Base-by-base conservation (phyloP, 1,140 invertebrate genomes). In the Campodea augens region DNA sequence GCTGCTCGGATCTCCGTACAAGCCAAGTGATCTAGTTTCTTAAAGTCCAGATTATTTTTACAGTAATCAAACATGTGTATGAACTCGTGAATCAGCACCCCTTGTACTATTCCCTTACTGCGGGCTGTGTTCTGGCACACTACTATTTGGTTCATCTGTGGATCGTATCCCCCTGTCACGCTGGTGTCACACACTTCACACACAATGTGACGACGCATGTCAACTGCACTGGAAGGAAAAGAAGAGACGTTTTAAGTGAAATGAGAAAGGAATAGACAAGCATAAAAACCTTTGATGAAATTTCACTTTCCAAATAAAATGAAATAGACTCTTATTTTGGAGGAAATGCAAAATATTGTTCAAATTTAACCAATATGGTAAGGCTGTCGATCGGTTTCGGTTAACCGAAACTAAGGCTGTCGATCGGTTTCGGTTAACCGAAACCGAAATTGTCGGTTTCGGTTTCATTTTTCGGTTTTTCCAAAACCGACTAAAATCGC, bases 61-160 rank as follows among this genome's bases (percentile, higher is more conserved):
- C 91, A 97, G 55, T 78, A 84, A 60, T 97, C 92, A 62, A 92
- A 96, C 84, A 95, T 93, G 61, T 97, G 92, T 36, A 95, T 78
- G 69, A 97, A 73, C 65, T 97, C 92, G 62, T 97, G 92, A 1
- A 77, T 73, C 3, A 97, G 57, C 5, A 89, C 78, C 47, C 76
- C 76, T 60, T 82, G 77, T 1, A 89, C 72, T 53, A 74, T 67
- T 4, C 71, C 70, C 59, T 74, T 60, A 29, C 62, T 68, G 38
- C 54, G 67, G 13, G 74, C 73, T 41, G 74, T 72, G 68, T 97
- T 96, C 59, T 93, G 83, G 56, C 90, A 97, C 10, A 96, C 68
- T 5, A 97, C 78, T 48, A 95, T 75, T 67, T 89, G 87, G 69
- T 91, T 91, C 25, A 78, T 57, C 53, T 75, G 68, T 10, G 85